Evolutionary conservation across 2,888 invertebrate species (phyloP), one percentile per base, ranked within the genome.

Genomic region (Thecophora atra): DNA sequence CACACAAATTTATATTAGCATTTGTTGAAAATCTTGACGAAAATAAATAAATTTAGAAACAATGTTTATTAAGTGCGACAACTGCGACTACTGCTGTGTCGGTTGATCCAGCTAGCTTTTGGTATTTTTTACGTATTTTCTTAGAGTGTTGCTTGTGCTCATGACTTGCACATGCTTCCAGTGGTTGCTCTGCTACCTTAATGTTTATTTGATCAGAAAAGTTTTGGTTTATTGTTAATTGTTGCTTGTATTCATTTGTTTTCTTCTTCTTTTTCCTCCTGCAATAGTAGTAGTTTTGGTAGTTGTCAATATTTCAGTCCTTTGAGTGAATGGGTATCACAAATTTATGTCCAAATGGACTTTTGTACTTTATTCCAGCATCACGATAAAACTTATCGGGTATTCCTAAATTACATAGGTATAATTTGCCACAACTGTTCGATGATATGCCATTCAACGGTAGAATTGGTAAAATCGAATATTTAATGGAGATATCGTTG

Each of bases 311-410:
- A 78, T 81, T 84, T 86, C 85, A 86, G 83, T 86, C 85, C 83
- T 85, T 86, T 81, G 82, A 84, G 82, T 92, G 91, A 79, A 94
- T 87, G 63, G 94, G 92, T 86, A 94, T 92, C 78, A 93, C 91
- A 87, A 93, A 93, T 87, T 94, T 94, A 71, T 93, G 91, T 70
- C 93, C 93, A 81, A 96, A 97, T 8, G 96, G 96, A 77, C 95
- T 93, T 81, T 91, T 90, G 88, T 96, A 97, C 76, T 89, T 89
- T 81, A 96, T 91, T 71, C 92, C 92, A 78, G 92, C 91, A 80
- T 92, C 92, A 69, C 89, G 88, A 88, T 93, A 95, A 79, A 95
- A 89, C 83, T 90, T 90, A 77, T 90, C 88, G 37, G 97, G 96
- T 81, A 96, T 90, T 78, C 93, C 94, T 81, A 96, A 89, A 88